These are phyloP conservation scores for Pseudeuparius sepicola DNA, from an alignment of 2,888 invertebrate genomes.

Conservation along the genomic window DNA sequence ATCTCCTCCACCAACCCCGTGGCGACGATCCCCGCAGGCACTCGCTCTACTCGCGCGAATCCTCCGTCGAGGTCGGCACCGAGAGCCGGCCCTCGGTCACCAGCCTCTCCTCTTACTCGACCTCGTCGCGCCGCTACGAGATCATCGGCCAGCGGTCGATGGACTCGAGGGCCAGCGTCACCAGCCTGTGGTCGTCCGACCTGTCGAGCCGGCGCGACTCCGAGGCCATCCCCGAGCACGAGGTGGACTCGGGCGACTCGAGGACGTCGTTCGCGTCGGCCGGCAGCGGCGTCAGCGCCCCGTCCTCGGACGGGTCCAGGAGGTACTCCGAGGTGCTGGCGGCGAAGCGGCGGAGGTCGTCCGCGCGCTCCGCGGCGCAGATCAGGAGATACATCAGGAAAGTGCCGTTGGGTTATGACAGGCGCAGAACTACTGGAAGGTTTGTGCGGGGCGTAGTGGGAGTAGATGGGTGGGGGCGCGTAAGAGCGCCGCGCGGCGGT, in stretches of 20 bases:
- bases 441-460: too few relatives aligned
- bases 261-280: constrained; percentile 36
- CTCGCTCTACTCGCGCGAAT: constrained; percentile 37
- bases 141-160: constrained; percentile 39
- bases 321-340: constrained; percentile 33
- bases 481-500: constrained; percentile 1
- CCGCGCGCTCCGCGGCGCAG: constrained; percentile 34
- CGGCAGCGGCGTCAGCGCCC: constrained; percentile 29
- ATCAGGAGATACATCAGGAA: constrained; percentile 43
- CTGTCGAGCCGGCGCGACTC: constrained; percentile 33
- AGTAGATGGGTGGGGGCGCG: constrained; percentile 1
- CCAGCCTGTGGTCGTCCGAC: constrained; percentile 38
- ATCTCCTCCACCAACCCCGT: too few relatives aligned
- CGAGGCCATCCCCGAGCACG: constrained; percentile 39
- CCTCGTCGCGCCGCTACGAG: constrained; percentile 38
- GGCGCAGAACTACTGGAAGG: constrained; percentile 56
- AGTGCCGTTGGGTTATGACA: constrained; percentile 44
- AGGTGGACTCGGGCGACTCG: constrained; percentile 35
- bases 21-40: constrained; percentile 27
- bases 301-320: constrained; percentile 33
- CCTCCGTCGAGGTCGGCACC: constrained; percentile 38
- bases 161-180: constrained; percentile 38
- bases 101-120: constrained; percentile 38
- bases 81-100: constrained; percentile 39
- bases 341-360: constrained; percentile 30